Evolutionary conservation across 2,888 invertebrate genomes (phyloP), one percentile per base, ranked within the genome.

Genomic region (Lagria hirta): DNA sequence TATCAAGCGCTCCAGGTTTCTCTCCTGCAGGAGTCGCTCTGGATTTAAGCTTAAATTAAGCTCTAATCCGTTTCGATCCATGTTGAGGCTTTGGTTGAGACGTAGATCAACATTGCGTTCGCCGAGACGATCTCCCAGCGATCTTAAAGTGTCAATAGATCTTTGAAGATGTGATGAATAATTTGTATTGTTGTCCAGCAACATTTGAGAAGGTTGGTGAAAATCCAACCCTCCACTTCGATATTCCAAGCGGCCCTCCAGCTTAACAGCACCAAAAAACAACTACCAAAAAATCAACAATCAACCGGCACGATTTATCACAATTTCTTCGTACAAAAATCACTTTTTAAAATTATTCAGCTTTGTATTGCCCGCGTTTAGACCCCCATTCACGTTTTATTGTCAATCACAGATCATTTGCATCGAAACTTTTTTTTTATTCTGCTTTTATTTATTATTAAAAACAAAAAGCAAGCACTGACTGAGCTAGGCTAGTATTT

Each of bases 221-320:
- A 72, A 72, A 48, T 72, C 72, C 65, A 72, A 62, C 18, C 43
- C 43, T 23, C 70, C 70, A 11, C 61, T 49, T 22, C 73, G 64
- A 51, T 71, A 73, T 45, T 73, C 73, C 58, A 73, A 58, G 37
- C 71, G 65, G 38, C 70, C 69, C 61, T 72, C 71, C 73, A 71
- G 68, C 48, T 62, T 55, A 17, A 29, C 36, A 17, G 5, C 17
- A 20, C 18, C 11, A 13, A 17, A 20, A 33, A 11, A 33, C 8
- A 4, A 22, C 15, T 8, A 34, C 14, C 18, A 11, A 12, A 14
- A 12, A 20, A 13, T 14, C 18, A 8, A 24, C 8, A 8, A 6
- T 22, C 21, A 12, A n/a, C n/a, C n/a, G n/a, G n/a, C n/a, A n/a
- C n/a, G n/a, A n/a, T n/a, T n/a, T 17, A 37, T 30, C 37, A 37